Percentiles rank a stretch among this genome's conserved stretches.
Evolutionary conservation across 1,140 invertebrate genomes (phyloP).

Genomic region (Delia radicum): DNA sequence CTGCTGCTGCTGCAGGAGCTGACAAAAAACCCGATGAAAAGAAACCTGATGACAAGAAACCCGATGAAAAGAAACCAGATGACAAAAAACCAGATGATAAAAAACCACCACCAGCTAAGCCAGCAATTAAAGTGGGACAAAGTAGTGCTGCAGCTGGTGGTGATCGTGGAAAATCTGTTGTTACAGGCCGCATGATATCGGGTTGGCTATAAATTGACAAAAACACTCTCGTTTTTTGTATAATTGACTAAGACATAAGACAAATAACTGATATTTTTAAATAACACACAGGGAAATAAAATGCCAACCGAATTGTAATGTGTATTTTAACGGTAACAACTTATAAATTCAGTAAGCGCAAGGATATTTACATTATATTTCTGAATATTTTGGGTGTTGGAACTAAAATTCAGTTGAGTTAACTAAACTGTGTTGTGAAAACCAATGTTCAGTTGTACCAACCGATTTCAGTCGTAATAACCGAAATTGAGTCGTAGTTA

Average conservation of each 20-base stretch:
- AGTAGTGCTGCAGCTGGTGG: slow-evolving; percentile 52
- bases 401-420: too few relatives aligned
- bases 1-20: slow-evolving; percentile 27
- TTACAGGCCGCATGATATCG: slow-evolving; percentile 54
- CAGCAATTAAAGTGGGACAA: slow-evolving; percentile 50
- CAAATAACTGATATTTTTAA: slow-evolving; percentile 9
- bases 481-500: too few relatives aligned
- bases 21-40: slow-evolving; percentile 36
- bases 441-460: too few relatives aligned
- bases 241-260: background rate
- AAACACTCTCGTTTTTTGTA: background rate
- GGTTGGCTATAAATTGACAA: slow-evolving; percentile 43
- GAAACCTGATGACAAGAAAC: slow-evolving; percentile 38
- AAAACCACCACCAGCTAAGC: slow-evolving; percentile 38
- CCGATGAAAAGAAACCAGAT: slow-evolving; percentile 44
- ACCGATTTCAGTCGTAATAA: too few relatives aligned
- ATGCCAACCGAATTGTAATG: too few relatives aligned
- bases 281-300: too few relatives aligned
- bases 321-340: too few relatives aligned
- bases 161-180: slow-evolving; percentile 52
- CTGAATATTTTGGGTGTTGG: too few relatives aligned
- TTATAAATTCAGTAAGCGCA: too few relatives aligned
- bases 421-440: too few relatives aligned
- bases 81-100: slow-evolving; percentile 33
- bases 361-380: too few relatives aligned